Evolutionary conservation across 23 tunicate species (phyloP), one percentile per base, ranked within the genome.

Genomic region (Styela clava): DNA sequence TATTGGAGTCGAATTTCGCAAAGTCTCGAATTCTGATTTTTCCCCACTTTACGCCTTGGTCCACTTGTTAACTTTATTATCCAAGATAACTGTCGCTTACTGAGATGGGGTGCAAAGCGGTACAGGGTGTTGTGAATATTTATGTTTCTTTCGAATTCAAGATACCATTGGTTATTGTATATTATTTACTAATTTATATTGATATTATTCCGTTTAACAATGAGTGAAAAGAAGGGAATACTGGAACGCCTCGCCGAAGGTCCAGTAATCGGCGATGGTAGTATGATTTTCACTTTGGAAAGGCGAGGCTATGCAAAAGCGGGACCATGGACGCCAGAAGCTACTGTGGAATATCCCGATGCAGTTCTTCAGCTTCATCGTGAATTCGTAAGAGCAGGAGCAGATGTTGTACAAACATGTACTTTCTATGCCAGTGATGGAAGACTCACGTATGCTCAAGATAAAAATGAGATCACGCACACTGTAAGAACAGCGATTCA

Each of bases 321-420:
- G 0, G 97, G 97, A 1, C 85, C 83, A n/a, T 91, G 90, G 90
- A 91, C 90, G 0, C 90, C 97, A 12, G 97, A 91, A 79, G 97
- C 97, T 18, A 86, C 83, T 34, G 65, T 91, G 19, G 63, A 73
- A 34, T 86, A 91, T 71, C 90, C 97, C 0, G 90, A 91, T 27
- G 97, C 97, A 3, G 97, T 91, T 20, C 74, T 83, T 16, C 97
- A 86, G 35, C 87, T 91, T 23, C 72, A 86, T 5, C 79, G 90
- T 29, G 97, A 91, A 82, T 91, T 82, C 36, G 56, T 91, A 0
- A 71, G 97, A 70, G 97, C 97, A 27, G 97, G 97, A 36, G 84
- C 97, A 12, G 97, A 91, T 78, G 90, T 91, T 1, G 19, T 91
- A 3, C 97, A 91, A 56, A 83, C 97, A 35, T 86, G 90, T 3